Evolutionary conservation across 2,888 invertebrate genomes (phyloP), one percentile per base, ranked within the genome.

Genomic region (Caenorhabditis wallacei): DNA sequence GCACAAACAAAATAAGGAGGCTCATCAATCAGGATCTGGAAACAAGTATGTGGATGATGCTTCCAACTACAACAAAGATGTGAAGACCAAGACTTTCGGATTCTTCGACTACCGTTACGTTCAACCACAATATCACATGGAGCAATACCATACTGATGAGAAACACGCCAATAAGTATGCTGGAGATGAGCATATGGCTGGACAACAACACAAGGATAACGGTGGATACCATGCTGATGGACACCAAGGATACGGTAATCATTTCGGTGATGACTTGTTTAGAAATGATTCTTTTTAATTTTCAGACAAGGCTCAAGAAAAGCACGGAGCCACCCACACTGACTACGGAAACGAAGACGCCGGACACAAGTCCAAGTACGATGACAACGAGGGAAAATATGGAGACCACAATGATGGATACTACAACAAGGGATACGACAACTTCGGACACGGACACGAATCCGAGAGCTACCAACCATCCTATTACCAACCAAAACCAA

Each of bases 101-200:
- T 89, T 88, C 86, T 89, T 89, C 82, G 89, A 89, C 81, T 89
- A 89, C 85, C 82, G 84, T 56, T 89, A 86, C 85, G 86, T 89
- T 40, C 89, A 89, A 82, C 89, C 89, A 46, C 89, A 89, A 74
- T 89, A 88, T 84, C 89, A 89, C 74, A 82, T 88, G 78, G 89
- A 89, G 81, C 84, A 89, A 74, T 89, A 87, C 84, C 89, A 88
- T 80, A 85, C 87, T 54, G 88, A 89, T 66, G 89, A 89, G 84
- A 87, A 89, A 61, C 89, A 89, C 84, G 87, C 87, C 72, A 85
- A 86, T 80, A 88, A 87, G 69, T 88, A 88, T 79, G 88, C 85
- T 30, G 85, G 79, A 53, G 89, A 88, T 74, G 86, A 82, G 57
- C 88, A 88, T 80, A 75, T 66, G 35, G 80, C 82, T n/a, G 87